Evolutionary conservation across 2,888 invertebrate genomes (phyloP).

Genomic region (Lapara coniferarum): DNA sequence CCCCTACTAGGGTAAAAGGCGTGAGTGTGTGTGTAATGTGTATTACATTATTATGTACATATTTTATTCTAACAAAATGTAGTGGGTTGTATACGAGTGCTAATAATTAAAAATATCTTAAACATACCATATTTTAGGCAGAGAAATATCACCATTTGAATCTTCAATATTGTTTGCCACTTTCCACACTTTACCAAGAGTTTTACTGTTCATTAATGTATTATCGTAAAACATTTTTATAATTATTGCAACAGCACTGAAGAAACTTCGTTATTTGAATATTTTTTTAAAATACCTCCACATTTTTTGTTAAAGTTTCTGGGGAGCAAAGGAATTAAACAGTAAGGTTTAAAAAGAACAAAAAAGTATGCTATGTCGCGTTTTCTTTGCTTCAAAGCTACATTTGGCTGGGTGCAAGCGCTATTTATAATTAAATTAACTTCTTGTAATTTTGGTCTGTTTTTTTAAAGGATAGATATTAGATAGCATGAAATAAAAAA

Average conservation of each 20-base stretch:
- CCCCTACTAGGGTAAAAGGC: too few relatives aligned
- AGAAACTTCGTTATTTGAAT: neutral
- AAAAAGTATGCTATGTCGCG: neutral
- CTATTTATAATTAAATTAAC: neutral
- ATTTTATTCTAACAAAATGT: too few relatives aligned
- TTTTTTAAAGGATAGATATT: too few relatives aligned
- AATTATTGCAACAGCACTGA: too few relatives aligned
- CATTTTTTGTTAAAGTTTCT: neutral
- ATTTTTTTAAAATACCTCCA: neutral
- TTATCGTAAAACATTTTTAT: conserved; percentile 43
- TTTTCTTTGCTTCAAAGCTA: neutral
- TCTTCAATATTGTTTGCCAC: conserved; percentile 36
- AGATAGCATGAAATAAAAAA: too few relatives aligned
- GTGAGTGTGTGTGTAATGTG: too few relatives aligned
- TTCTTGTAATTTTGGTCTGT: too few relatives aligned
- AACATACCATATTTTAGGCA: conserved; percentile 45
- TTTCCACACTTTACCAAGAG: conserved; percentile 42
- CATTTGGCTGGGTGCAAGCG: neutral
- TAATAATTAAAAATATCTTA: neutral
- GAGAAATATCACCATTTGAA: conserved; percentile 26
- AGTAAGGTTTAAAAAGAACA: neutral
- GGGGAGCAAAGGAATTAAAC: neutral
- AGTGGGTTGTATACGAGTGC: too few relatives aligned
- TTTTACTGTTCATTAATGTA: conserved; percentile 36
- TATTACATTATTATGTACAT: too few relatives aligned